These are phyloP conservation scores for Drosophila mercatorum DNA, from an alignment of 2,888 invertebrate species.

Conservation along the genomic window DNA sequence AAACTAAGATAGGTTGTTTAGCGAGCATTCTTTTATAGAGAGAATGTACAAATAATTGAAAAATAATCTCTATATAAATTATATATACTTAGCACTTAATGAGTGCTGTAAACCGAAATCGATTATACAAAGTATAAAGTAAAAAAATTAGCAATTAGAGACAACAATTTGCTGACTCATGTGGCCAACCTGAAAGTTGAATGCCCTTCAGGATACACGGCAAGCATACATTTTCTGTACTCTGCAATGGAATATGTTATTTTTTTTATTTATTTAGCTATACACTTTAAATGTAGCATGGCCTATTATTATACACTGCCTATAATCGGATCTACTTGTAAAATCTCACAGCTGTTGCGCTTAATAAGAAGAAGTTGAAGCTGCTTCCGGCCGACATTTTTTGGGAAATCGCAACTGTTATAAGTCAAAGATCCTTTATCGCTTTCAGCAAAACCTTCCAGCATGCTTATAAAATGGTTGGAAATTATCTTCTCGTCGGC, in stretches of 20 bases:
- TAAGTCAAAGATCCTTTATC: slow-evolving; percentile 44
- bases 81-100: neutral
- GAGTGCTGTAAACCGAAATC: too few relatives aligned
- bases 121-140: too few relatives aligned
- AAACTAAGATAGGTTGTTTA: neutral
- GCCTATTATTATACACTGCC: too few relatives aligned
- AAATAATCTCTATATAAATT: neutral
- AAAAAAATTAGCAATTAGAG: too few relatives aligned
- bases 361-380: slow-evolving; percentile 61
- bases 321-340: neutral
- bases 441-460: slow-evolving; percentile 59
- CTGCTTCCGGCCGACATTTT: slow-evolving; percentile 46
- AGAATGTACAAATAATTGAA: neutral
- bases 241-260: too few relatives aligned
- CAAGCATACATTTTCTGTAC: too few relatives aligned
- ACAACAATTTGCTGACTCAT: too few relatives aligned
- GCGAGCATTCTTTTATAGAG: neutral
- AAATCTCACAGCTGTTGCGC: slow-evolving; percentile 42
- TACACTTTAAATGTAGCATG: too few relatives aligned
- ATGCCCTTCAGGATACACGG: too few relatives aligned
- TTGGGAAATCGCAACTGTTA: slow-evolving; percentile 62
- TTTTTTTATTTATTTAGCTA: too few relatives aligned
- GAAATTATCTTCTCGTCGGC: neutral
- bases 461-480: slow-evolving; percentile 57
- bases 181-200: too few relatives aligned